Evolutionary conservation across 2,888 invertebrate genomes (phyloP), one percentile per base, ranked within the genome.

Genomic region (Campaea margaritaria): DNA sequence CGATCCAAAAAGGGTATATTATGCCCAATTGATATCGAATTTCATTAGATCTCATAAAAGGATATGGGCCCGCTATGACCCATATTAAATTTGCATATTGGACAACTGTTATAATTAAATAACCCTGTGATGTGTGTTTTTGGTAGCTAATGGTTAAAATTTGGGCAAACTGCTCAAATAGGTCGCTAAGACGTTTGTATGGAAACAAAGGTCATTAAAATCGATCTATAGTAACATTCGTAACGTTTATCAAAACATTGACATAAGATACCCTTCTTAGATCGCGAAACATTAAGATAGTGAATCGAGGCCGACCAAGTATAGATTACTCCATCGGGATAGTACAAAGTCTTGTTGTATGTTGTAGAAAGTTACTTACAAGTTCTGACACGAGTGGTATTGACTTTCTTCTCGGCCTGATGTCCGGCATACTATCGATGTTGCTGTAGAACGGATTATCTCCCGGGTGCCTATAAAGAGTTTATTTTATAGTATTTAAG

Each of bases 351-450:
- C 58, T 62, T 61, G 48, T 67, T 57, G 39, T 52, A 68, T 47
- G 34, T 21, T 48, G 38, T 71, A 64, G 64, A 81, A 70, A 55
- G 65, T 63, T 83, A 96, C 98, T 96, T 95, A 99, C 99, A 96
- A 99, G 95, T 93, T 99, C 99, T 64, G 99, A 99, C 79, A 99
- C 99, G 81, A 99, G 95, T 34, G 99, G 99, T 82, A 99, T 99
- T 52, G 99, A 99, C 93, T 99, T 99, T 84, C 99, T 95, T 79
- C 98, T 94, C 54, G 99, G 98, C 81, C 99, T 96, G 89, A 99
- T 99, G 89, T 99, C 99, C 50, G 99, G 99, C 98, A 98, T 99
- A 83, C 99, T 99, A 95, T 99, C 99, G 93, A 99, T 99, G 90
- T 98, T 98, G 91, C 98, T 99, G 95, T 99, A 99, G 94, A 99